Evolutionary conservation across 2,888 invertebrate species (phyloP), one percentile per base, ranked within the genome.

Genomic region (Orthosia gothica): DNA sequence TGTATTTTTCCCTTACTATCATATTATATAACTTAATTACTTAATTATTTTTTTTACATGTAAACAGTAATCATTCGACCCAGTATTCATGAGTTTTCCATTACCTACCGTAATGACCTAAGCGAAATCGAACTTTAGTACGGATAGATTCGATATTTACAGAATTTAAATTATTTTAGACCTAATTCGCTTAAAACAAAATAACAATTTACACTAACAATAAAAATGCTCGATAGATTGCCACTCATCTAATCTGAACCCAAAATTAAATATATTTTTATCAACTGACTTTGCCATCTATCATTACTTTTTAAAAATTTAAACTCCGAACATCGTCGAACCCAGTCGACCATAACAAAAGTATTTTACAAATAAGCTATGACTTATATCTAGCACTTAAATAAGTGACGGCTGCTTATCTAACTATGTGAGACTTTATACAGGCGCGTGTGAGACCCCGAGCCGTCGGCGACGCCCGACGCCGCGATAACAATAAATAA

Each of bases 201-300:
- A 96, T 96, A 96, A 96, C 96, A 96, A 96, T 96, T 95, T 95
- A 96, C 95, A 96, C 95, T 96, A 96, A 96, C 95, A 93, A 95
- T 96, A 95, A 95, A 95, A 96, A 96, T 96, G 96, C 96, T 96
- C 96, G 95, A 94, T 94, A 95, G 95, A 95, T 95, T 91, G 95
- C 93, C 94, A 92, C 93, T 92, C 93, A 92, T 94, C 94, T 93
- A 90, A 94, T 94, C 95, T 93, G 93, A 95, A 94, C 93, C 93
- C 93, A 93, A 95, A 95, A 94, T 94, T 92, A 94, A 94, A 95
- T 94, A 94, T 94, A 93, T 91, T 94, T 75, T 93, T 94, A 93
- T 94, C 93, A 92, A 94, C 93, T 94, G 94, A 95, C 94, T 94
- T 94, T 92, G 92, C 92, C 93, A 93, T 94, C 93, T 92, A 92